A percentile compares a stretch with the other conserved stretches of the same genome.
phyloP scores from a whole-genome alignment of 1,140 invertebrate species.

The Spodoptera litura region DNA sequence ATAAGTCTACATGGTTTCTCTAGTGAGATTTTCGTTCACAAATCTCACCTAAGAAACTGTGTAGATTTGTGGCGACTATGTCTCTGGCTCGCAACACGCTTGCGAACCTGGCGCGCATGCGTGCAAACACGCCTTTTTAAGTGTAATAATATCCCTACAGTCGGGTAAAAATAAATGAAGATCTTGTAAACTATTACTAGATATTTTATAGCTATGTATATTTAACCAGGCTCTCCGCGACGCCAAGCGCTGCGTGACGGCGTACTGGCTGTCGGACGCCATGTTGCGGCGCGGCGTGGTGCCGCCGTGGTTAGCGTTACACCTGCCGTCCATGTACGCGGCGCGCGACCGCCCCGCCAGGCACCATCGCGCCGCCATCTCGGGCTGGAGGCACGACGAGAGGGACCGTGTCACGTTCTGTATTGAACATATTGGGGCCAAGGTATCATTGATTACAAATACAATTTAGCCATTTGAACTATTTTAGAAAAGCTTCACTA shows the following conservation, averaged over 20 bases:
- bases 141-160: too few relatives aligned
- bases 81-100: too few relatives aligned
- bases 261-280: slow-evolving; percentile 97
- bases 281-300: slow-evolving; percentile 93
- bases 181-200: too few relatives aligned
- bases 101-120: too few relatives aligned
- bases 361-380: slow-evolving; percentile 92
- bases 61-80: neutral
- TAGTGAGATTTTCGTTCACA: too few relatives aligned
- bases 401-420: slow-evolving; percentile 91
- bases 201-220: neutral
- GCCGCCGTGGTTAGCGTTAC: slow-evolving; percentile 96
- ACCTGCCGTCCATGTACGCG: slow-evolving; percentile 95
- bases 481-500: too few relatives aligned
- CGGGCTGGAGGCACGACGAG: slow-evolving; percentile 95
- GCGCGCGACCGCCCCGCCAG: slow-evolving; percentile 88
- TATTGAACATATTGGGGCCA: slow-evolving; percentile 95
- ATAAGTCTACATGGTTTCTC: too few relatives aligned
- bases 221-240: slow-evolving; percentile 90
- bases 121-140: too few relatives aligned
- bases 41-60: too few relatives aligned
- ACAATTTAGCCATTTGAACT: too few relatives aligned
- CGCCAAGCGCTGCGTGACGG: slow-evolving; percentile 94
- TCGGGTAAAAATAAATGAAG: too few relatives aligned
- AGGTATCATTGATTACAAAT: slow-evolving; percentile 80